Percentiles rank a stretch among this genome's conserved stretches.
These are phyloP conservation scores for Xanthorhoe spadicearia DNA, from an alignment of 2,888 invertebrate species.

Conservation along the genomic window DNA sequence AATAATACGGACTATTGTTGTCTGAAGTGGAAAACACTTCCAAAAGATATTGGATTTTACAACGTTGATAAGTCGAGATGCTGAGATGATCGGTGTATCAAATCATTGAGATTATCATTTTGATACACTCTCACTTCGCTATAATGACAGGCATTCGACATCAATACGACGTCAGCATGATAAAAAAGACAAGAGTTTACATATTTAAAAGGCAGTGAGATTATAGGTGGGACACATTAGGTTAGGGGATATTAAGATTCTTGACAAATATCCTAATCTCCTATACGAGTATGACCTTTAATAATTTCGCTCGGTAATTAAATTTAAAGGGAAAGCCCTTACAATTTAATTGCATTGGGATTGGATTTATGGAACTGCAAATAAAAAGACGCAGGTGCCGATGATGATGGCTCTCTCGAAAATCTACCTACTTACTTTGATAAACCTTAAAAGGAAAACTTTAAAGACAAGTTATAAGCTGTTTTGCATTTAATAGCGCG, in stretches of 20 bases:
- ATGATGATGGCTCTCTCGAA: neutral
- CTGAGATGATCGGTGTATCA: conserved; percentile 4
- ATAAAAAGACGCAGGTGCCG: too few relatives aligned
- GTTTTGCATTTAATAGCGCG: conserved; percentile 43
- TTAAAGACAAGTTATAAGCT: conserved; percentile 23
- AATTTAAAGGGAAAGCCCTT: too few relatives aligned
- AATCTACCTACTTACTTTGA: neutral
- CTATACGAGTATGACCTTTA: too few relatives aligned
- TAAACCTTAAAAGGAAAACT: conserved; percentile 7
- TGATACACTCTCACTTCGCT: neutral
- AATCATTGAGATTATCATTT: conserved; percentile 9
- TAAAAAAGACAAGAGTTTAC: neutral
- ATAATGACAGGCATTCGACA: conserved; percentile 7
- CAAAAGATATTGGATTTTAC: neutral
- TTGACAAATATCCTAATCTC: too few relatives aligned
- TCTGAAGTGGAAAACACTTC: neutral
- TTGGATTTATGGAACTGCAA: too few relatives aligned
- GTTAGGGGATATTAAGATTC: too few relatives aligned
- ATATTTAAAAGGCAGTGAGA: neutral
- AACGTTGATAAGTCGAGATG: neutral
- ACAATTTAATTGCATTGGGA: too few relatives aligned
- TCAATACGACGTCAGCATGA: neutral
- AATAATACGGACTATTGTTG: neutral
- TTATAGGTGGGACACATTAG: too few relatives aligned
- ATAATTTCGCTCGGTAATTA: too few relatives aligned